Base-by-base conservation (phyloP, 2,113 vertebrate species). In the Psophia crepitans region DNA sequence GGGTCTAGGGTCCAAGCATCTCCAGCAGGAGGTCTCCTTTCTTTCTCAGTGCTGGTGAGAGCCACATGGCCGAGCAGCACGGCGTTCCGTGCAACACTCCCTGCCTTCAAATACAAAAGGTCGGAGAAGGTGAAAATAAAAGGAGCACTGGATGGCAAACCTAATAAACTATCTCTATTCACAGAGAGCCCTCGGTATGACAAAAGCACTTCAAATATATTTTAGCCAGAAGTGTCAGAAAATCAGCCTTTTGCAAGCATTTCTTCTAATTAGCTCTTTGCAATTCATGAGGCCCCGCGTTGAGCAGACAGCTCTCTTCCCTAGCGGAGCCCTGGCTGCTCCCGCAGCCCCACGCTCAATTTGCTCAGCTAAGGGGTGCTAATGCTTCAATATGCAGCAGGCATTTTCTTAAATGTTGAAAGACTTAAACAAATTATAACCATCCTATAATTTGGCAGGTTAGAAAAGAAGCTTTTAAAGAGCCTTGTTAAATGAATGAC, bases 351-450 rank as follows among this genome's bases (percentile, higher is more conserved):
- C 4, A 4, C 0, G 22, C 77, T 81, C 84, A 4, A 6, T 87
- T 94, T 66, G 84, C 64, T 95, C 84, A 49, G 92, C 77, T 32
- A 1, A 91, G 81, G 87, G 78, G 43, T 89, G 43, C 66, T 73
- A 68, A 85, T 48, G 65, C 85, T 60, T 43, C 92, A 48, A 24
- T 32, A 33, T 68, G 53, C 56, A 60, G 78, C 81, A 83, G 70
- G 53, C 57, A n/a, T 83, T 90, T 85, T 9, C 63, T 60, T 87
- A 82, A 85, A 79, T 23, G 82, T 27, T 73, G 78, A 85, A 84
- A 90, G 94, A 77, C 82, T 95, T 80, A 43, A 97, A 91, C 95
- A 95, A 93, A 96, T 95, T 85, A 83, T 73, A 93, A 69, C 79
- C 75, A 57, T 82, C 71, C 82, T 79, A 41, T 83, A 65, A 97